Base-by-base conservation (phyloP, 2,113 vertebrate species). In the Oceanodroma tethys region DNA sequence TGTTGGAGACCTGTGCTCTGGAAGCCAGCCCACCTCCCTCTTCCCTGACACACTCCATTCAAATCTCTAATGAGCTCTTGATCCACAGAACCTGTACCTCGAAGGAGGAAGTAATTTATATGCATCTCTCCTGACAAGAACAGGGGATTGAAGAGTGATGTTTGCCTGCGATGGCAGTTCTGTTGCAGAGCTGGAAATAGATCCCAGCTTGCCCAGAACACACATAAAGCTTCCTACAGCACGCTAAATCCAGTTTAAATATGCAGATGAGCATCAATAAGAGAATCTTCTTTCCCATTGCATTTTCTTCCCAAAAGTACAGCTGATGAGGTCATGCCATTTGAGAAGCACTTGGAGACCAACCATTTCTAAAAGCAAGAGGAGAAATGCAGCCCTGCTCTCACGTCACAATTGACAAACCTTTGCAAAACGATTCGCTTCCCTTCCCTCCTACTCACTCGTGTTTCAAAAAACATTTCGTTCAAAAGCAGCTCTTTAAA, bases 401-500 rank as follows among this genome's bases (percentile, higher is more conserved):
- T 85, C 81, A 79, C 38, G 26, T 95, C 94, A 94, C 45, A 32
- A 87, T 88, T 25, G 82, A 96, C 89, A 91, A 94, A 96, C 73
- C 70, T 93, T 75, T 32, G 53, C 81, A 87, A 89, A 96, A 65
- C 0, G 4, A 87, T 87, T 75, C 1, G 4, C 71, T 90, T 93
- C 81, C 85, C 95, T 92, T 45, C 53, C 79, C 88, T 92, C 90
- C 97, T 25, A 92, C 94, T 89, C 88, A 26, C 53, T 91, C 7
- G 0, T 22, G 70, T 38, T 85, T 73, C 45, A 87, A 56, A 79
- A 91, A 85, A 48, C 75, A 75, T 20, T 76, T 78, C 0, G 9
- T 53, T 96, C 81, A 79, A 85, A 95, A 79, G 94, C 70, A 91
- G 91, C 59, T 93, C 95, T 79, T 92, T 67, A n/a, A 84, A 60